These are phyloP conservation scores for Sebastolobus alascanus DNA, from an alignment of 2,797 vertebrate species.

Conservation along the genomic window DNA sequence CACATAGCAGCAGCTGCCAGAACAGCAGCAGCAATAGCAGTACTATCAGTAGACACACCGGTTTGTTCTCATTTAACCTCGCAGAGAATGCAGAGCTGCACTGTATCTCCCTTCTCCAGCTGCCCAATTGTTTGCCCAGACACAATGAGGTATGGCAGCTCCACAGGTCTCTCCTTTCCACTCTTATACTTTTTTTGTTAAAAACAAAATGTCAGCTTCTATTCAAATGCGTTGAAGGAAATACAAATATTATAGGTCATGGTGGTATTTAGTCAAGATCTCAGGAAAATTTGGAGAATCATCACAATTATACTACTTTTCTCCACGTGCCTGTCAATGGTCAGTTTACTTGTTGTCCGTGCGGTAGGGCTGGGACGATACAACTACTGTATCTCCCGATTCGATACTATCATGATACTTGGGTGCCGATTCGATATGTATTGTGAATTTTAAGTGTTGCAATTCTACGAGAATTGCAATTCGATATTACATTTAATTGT, in stretches of 20 bases:
- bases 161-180: conserved; percentile 34
- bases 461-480: too few species aligned
- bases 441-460: too few species aligned
- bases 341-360: too few species aligned
- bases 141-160: conserved; percentile 49
- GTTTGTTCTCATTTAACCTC: conserved; percentile 66
- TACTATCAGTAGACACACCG: conserved; percentile 58
- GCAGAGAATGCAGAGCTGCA: conserved; percentile 32
- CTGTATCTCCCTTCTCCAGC: conserved; percentile 60
- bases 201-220: conserved; percentile 24
- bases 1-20: conserved; percentile 54
- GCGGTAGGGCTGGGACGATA: too few species aligned
- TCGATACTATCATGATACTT: too few species aligned
- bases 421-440: too few species aligned
- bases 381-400: too few species aligned
- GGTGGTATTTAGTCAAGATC: conserved; percentile 1
- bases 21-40: conserved; percentile 37
- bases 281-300: not conserved
- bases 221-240: not conserved
- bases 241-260: conserved; percentile 1
- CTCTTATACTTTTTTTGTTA: not conserved
- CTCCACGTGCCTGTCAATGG: too few species aligned
- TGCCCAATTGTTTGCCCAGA: conserved; percentile 32
- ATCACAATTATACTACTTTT: not conserved
- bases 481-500: too few species aligned